These are phyloP conservation scores for Chelonoidis abingdonii DNA, from an alignment of 2,113 vertebrate species.

Conservation along the genomic window DNA sequence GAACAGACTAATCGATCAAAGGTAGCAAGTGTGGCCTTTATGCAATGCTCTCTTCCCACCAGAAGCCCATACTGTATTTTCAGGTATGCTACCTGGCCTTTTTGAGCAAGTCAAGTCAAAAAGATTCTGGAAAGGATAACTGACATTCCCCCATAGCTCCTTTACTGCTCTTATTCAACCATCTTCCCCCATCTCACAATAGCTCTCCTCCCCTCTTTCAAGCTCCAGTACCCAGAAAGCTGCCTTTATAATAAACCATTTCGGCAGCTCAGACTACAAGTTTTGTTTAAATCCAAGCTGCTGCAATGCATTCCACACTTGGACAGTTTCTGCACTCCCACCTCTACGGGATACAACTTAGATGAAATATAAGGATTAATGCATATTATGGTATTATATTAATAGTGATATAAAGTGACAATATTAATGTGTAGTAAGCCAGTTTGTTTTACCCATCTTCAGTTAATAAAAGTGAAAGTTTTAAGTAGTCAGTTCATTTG, in stretches of 20 bases:
- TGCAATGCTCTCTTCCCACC: background rate
- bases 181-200: background rate
- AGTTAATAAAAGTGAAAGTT: rapidly evolving
- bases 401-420: background rate
- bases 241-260: rapidly evolving
- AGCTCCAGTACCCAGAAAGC: background rate
- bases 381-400: background rate
- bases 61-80: background rate
- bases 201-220: background rate
- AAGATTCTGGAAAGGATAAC: background rate
- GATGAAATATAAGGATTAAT: background rate
- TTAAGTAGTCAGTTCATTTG: background rate
- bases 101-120: background rate
- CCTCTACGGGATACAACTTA: rapidly evolving
- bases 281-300: background rate
- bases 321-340: background rate
- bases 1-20: background rate
- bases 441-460: rapidly evolving
- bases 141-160: too few relatives aligned
- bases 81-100: background rate
- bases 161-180: background rate
- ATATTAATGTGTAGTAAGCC: rapidly evolving
- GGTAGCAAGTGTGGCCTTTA: background rate
- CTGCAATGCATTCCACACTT: background rate
- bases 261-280: rapidly evolving